Evolutionary conservation across 2,113 vertebrate species (phyloP), one percentile per base, ranked within the genome.

Genomic region (Ophthalmotilapia sp.): DNA sequence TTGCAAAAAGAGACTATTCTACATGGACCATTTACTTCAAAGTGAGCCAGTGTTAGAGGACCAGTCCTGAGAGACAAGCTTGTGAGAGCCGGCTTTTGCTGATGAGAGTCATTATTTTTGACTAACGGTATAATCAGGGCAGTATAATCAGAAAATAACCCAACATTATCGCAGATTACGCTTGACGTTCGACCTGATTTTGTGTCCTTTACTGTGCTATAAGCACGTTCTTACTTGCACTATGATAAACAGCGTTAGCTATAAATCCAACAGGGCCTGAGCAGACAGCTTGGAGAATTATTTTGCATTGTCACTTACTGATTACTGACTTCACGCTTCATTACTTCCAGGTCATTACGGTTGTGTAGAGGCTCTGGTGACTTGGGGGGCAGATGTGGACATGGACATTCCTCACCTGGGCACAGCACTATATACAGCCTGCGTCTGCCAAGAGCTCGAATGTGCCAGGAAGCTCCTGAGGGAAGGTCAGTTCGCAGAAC

Each of bases 301-400:
- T 89, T 77, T 54, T 19, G 8, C 82, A 85, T n/a, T 88, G 93
- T 91, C 90, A 83, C 86, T 85, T 60, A 87, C 89, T 91, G 89
- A 91, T 90, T 89, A 84, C 81, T 31, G 75, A 42, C 87, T 89
- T 81, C 80, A 82, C 33, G 89, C 89, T 86, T 80, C 87, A 92
- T 93, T 93, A 89, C 85, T 81, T 82, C n/a, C 96, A 99, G 98
- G 98, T 92, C 97, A 98, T 95, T 97, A 97, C 10, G 97, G 97
- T 40, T 99, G 98, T 83, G 96, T 99, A 54, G 97, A 98, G 89
- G 96, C 96, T 10, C 95, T 99, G 90, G 96, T 99, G 83, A 97
- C 97, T 73, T 98, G 98, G 97, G 98, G 97, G 70, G 96, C 97
- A 87, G 98, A 99, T 55, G 97, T 99, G 90, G 98, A 99, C 93